These are phyloP conservation scores for Tachysurus fulvidraco DNA, from an alignment of 2,113 vertebrate species.

Conservation along the genomic window DNA sequence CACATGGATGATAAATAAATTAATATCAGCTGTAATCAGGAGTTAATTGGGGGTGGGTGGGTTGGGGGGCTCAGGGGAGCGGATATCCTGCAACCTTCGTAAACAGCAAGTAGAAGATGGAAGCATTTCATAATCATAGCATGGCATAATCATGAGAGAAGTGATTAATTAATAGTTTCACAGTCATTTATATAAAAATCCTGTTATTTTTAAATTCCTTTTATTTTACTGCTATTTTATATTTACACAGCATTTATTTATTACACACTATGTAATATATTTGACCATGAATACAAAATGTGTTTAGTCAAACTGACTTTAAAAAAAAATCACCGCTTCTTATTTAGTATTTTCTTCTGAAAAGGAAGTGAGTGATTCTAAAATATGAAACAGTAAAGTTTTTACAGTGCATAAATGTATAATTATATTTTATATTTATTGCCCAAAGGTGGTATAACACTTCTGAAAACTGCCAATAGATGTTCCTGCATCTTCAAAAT, in stretches of 20 bases:
- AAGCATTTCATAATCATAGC: not conserved
- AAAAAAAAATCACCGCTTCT: too few species aligned
- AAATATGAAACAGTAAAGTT: too few species aligned
- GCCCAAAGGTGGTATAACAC: not conserved
- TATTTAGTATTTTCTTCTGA: too few species aligned
- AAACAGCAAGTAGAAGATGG: not conserved
- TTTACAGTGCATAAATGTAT: not conserved
- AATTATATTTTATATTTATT: not conserved
- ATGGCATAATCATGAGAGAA: not conserved
- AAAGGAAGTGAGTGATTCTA: too few species aligned
- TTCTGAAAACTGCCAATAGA: not conserved
- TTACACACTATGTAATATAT: too few species aligned
- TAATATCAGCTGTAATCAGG: not conserved
- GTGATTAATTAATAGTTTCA: constrained; percentile 1
- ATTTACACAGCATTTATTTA: too few species aligned
- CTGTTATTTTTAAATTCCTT: not conserved
- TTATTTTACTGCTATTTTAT: too few species aligned
- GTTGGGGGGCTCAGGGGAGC: not conserved
- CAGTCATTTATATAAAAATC: not conserved
- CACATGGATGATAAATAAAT: not conserved
- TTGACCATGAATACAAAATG: too few species aligned
- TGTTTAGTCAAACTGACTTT: too few species aligned
- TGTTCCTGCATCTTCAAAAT: not conserved
- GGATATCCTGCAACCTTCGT: constrained; percentile 9
- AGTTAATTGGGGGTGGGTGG: constrained; percentile 12